phyloP scores from a whole-genome alignment of 2,113 vertebrate species.

The Stegostoma tigrinum region DNA sequence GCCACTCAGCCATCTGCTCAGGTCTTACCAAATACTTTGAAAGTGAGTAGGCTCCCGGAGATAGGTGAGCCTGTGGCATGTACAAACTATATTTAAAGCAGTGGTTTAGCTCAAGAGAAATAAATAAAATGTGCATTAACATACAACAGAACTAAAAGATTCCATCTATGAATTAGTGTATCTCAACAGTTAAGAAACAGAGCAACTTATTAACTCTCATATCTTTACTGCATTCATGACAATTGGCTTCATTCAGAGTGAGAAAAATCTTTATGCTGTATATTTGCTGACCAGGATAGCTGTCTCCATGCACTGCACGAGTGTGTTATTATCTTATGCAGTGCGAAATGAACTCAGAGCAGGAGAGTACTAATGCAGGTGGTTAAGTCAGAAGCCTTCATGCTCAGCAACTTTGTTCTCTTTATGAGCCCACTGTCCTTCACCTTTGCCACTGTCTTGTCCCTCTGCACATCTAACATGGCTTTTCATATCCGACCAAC shows the following conservation, averaged over 20 bases:
- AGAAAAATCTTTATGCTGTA: not conserved
- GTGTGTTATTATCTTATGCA: too few relatives aligned
- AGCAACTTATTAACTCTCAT: not conserved
- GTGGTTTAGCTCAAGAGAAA: not conserved
- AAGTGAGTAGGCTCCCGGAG: slow-evolving; percentile 36
- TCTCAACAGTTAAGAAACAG: not conserved
- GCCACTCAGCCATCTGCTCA: slow-evolving; percentile 44
- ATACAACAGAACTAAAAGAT: not conserved
- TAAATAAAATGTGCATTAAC: not conserved
- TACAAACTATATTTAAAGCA: not conserved
- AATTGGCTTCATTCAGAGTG: not conserved
- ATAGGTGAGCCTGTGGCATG: not conserved
- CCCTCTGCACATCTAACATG: too few relatives aligned
- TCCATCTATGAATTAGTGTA: not conserved
- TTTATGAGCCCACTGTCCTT: too few relatives aligned
- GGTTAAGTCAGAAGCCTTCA: too few relatives aligned
- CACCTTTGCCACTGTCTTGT: too few relatives aligned
- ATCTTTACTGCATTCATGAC: not conserved
- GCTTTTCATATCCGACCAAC: too few relatives aligned
- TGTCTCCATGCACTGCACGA: not conserved
- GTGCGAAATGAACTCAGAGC: too few relatives aligned
- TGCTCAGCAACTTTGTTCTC: too few relatives aligned
- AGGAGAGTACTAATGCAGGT: too few relatives aligned
- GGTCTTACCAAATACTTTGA: slow-evolving; percentile 39
- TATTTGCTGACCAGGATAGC: not conserved